Percentiles rank a stretch among this genome's conserved stretches.
Conservation (phyloP, 2,888 invertebrate species). For the Lasioglossum figueresi region DNA sequence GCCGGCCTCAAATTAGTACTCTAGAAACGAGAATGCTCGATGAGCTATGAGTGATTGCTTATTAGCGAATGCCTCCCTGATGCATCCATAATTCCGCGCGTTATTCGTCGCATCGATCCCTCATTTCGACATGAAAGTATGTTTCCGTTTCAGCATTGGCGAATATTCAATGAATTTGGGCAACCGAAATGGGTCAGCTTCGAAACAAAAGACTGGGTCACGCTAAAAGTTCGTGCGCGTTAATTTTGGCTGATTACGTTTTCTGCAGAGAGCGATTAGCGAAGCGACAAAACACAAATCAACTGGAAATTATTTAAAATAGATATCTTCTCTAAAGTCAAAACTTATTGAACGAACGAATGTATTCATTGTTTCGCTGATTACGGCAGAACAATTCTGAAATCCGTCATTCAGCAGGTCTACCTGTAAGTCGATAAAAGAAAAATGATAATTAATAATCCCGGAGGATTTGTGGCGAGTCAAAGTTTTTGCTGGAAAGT, state of each 20-base stretch:
- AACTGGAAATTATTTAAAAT: background rate
- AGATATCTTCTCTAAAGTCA: background rate
- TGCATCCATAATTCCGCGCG: slow-evolving; percentile 23
- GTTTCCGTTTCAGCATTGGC: background rate
- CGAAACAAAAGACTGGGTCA: background rate
- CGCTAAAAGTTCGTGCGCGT: background rate
- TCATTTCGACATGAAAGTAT: background rate
- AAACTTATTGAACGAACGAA: too few relatives aligned
- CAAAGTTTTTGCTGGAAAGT: background rate
- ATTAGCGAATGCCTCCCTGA: slow-evolving; percentile 19
- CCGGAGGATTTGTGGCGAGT: background rate
- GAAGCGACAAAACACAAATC: background rate
- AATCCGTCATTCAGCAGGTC: too few relatives aligned
- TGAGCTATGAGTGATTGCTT: slow-evolving; percentile 27
- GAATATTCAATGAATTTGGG: background rate
- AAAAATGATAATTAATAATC: background rate
- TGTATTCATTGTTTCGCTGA: too few relatives aligned
- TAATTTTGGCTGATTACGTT: background rate
- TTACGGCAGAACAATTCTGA: too few relatives aligned
- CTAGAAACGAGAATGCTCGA: slow-evolving; percentile 11
- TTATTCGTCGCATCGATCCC: slow-evolving; percentile 20
- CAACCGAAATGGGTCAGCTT: background rate
- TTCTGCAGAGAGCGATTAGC: background rate
- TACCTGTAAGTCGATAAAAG: background rate
- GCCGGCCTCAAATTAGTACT: background rate